A percentile compares a stretch with the other conserved stretches of the same genome.
Evolutionary conservation across 2,888 invertebrate genomes (phyloP).

Genomic region (Parnassius orleans): DNA sequence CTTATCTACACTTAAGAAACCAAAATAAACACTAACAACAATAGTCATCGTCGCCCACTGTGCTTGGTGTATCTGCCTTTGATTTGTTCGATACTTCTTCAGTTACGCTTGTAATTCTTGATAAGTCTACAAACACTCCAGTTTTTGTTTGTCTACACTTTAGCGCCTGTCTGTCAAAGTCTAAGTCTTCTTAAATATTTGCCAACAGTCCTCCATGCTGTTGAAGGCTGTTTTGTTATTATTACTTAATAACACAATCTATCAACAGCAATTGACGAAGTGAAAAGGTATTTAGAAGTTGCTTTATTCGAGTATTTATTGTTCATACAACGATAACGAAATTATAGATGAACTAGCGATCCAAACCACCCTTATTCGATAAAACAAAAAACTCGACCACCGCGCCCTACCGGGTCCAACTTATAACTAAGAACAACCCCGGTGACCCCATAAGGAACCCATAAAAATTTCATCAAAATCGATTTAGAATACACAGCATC

Average conservation of each 20-base stretch:
- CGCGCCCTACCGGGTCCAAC: too few species aligned
- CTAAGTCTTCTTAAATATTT: background rate
- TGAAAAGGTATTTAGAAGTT: too few species aligned
- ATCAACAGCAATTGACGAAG: background rate
- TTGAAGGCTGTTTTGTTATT: background rate
- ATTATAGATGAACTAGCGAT: too few species aligned
- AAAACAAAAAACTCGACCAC: too few species aligned
- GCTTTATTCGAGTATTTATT: too few species aligned
- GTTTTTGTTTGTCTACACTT: background rate
- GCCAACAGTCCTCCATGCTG: background rate
- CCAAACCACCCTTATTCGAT: too few species aligned
- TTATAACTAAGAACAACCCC: too few species aligned
- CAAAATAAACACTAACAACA: background rate
- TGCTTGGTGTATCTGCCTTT: conserved; percentile 1
- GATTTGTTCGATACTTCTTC: conserved; percentile 1
- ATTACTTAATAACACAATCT: background rate
- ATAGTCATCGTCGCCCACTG: background rate
- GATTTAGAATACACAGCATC: too few species aligned
- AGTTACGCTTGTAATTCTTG: background rate
- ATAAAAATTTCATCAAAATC: too few species aligned
- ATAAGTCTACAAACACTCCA: background rate
- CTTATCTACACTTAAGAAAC: background rate
- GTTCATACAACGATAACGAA: too few species aligned
- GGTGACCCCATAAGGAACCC: too few species aligned
- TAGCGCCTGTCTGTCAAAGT: conserved; percentile 3